A percentile compares a stretch with the other conserved stretches of the same genome.
These are phyloP conservation scores for Urophycis tenuis DNA, from an alignment of 2,797 vertebrate species.

Conservation along the genomic window DNA sequence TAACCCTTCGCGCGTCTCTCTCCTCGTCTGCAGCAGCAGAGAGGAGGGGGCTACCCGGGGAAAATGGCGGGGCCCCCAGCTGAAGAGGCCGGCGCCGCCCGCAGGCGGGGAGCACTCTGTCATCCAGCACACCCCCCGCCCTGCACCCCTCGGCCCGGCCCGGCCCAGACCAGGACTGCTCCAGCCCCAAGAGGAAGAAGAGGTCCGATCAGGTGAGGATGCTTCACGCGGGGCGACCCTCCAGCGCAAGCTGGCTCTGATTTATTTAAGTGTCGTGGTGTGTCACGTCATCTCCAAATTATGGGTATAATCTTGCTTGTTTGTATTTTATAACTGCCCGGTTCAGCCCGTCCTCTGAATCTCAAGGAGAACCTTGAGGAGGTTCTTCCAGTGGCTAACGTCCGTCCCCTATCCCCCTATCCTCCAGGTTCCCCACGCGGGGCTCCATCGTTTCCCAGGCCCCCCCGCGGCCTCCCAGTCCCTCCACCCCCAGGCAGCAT, in stretches of 20 bases:
- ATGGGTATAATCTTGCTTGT: no score
- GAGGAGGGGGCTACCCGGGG: slow-evolving; percentile 62
- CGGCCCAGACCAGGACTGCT: slow-evolving; percentile 72
- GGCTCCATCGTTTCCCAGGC: slow-evolving; percentile 55
- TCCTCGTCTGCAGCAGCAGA: slow-evolving; percentile 56
- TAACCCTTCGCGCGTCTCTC: neutral
- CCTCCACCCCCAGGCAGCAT: slow-evolving; percentile 54
- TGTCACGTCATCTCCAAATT: no score
- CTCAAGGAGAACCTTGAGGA: no score
- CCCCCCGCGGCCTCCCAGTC: slow-evolving; percentile 43
- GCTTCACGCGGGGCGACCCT: no score
- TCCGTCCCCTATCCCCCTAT: neutral
- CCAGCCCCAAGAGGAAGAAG: slow-evolving; percentile 81
- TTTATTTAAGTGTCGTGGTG: no score
- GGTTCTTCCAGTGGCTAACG: neutral
- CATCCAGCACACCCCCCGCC: slow-evolving; percentile 75
- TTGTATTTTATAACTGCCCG: no score
- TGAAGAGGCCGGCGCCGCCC: slow-evolving; percentile 78
- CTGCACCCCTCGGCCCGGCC: slow-evolving; percentile 52
- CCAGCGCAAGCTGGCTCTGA: no score
- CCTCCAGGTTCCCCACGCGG: slow-evolving; percentile 48
- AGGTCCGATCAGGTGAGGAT: slow-evolving; percentile 76
- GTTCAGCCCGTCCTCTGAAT: no score
- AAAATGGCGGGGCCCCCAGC: slow-evolving; percentile 73
- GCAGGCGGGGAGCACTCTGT: slow-evolving; percentile 70